Percentiles rank a stretch among this genome's conserved stretches.
Conservation (phyloP, 2,113 vertebrate genomes). For the Conger conger region DNA sequence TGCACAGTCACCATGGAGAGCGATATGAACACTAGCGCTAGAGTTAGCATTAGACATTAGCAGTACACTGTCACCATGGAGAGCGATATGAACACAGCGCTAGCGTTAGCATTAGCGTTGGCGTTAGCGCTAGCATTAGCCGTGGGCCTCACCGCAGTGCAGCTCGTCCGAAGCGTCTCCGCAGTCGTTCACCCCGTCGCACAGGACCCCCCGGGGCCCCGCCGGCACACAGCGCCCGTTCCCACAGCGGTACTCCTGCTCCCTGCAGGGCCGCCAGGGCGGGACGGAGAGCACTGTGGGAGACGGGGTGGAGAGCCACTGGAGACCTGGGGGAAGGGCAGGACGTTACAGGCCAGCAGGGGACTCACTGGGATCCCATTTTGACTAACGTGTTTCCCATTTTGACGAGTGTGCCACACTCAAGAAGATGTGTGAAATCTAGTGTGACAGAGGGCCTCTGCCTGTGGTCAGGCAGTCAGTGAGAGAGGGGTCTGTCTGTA, state of each 20-base stretch:
- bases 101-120: background rate
- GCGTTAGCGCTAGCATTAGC: too few relatives aligned
- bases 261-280: constrained; percentile 48
- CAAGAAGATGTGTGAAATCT: background rate
- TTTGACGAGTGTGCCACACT: background rate
- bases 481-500: background rate
- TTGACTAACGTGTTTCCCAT: background rate
- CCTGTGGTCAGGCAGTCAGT: background rate
- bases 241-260: constrained; percentile 65
- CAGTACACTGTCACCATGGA: too few relatives aligned
- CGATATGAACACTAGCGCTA: too few relatives aligned
- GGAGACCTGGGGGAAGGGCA: constrained; percentile 36
- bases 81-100: background rate
- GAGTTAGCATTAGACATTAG: too few relatives aligned
- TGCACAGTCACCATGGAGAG: too few relatives aligned
- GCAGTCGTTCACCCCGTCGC: constrained; percentile 73
- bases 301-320: constrained; percentile 35
- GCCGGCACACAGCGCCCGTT: constrained; percentile 68
- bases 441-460: background rate
- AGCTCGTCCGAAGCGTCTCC: constrained; percentile 74
- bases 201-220: constrained; percentile 64
- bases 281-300: constrained; percentile 12
- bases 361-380: background rate
- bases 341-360: background rate
- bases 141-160: too few relatives aligned